Conservation (phyloP, 2,888 invertebrate species). For the Cheilosia grossa region DNA sequence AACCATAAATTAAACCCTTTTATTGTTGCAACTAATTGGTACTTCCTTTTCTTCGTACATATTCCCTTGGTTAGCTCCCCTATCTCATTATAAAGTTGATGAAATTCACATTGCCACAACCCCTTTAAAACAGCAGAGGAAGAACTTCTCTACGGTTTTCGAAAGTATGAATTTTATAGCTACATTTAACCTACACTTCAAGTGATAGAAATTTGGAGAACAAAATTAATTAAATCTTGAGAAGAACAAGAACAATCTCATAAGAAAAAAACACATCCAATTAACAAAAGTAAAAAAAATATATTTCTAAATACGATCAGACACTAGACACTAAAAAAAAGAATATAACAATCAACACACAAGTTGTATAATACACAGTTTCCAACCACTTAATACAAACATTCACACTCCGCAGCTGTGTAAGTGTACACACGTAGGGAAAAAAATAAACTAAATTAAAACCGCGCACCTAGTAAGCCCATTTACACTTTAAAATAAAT, state of each 20-base stretch:
- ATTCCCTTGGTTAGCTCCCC: not conserved
- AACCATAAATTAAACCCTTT: conserved; percentile 4
- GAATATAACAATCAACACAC: conserved; percentile 15
- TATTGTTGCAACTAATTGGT: conserved; percentile 20
- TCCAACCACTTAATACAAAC: conserved; percentile 48
- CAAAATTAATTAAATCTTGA: not conserved
- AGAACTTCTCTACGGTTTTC: not conserved
- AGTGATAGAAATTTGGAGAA: not conserved
- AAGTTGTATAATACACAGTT: conserved; percentile 19
- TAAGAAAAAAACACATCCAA: conserved; percentile 6
- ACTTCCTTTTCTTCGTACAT: not conserved
- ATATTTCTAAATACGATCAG: conserved; percentile 1
- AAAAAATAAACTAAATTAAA: conserved; percentile 1
- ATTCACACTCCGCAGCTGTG: conserved; percentile 38
- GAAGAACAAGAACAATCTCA: not conserved
- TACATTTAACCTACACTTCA: not conserved
- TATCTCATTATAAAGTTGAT: conserved; percentile 16
- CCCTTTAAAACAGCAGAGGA: not conserved
- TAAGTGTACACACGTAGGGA: not conserved
- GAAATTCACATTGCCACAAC: conserved; percentile 3
- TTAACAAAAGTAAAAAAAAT: conserved; percentile 1
- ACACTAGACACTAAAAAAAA: conserved; percentile 4
- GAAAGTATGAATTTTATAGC: not conserved
- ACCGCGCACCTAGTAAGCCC: conserved; percentile 46
- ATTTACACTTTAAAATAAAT: conserved; percentile 64